Base-by-base conservation (phyloP, 2,888 invertebrate species). In the Subacronicta megacephala region DNA sequence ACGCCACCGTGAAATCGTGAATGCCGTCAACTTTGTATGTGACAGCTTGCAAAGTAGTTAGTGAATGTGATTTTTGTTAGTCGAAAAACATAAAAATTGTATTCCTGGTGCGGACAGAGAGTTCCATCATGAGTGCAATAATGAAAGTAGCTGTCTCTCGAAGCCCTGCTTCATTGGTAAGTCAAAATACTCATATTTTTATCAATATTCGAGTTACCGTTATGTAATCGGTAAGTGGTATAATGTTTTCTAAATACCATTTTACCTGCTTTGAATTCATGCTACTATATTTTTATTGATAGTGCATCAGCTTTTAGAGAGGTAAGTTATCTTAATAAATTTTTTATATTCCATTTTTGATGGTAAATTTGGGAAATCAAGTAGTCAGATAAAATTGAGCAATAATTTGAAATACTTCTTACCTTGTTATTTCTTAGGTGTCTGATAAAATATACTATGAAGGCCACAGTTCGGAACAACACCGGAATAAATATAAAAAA, bases 81-180 rank as follows among this genome's bases (percentile, higher is more conserved):
- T 50, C 51, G 38, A 59, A 60, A 77, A 58, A 70, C 61, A 51
- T 62, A 72, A 77, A 71, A 79, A 79, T 83, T 89, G 92, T 91
- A 80, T 90, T 92, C 88, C 67, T 81, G 92, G 94, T 94, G 94
- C 93, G 93, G 89, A 91, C 83, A 93, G 92, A 88, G 93, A 93
- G 93, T 94, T 93, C 92, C 93, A 94, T 93, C 93, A 94, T 94
- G 94, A 94, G 94, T 90, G 90, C 90, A 88, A 76, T 94, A 83
- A 88, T 94, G 84, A 94, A 92, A 81, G 89, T 89, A 62, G 84
- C 92, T 43, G 71, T 90, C 64, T 87, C 89, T 49, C 90, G 92
- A 76, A 93, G 88, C 82, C 93, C 92, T 70, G 89, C 88, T 58
- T 83, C 90, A 46, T 82, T 93, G 89, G 94, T 93, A 73, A 83